phyloP scores from a whole-genome alignment of 2,888 invertebrate species.

The Magallana nippona region DNA sequence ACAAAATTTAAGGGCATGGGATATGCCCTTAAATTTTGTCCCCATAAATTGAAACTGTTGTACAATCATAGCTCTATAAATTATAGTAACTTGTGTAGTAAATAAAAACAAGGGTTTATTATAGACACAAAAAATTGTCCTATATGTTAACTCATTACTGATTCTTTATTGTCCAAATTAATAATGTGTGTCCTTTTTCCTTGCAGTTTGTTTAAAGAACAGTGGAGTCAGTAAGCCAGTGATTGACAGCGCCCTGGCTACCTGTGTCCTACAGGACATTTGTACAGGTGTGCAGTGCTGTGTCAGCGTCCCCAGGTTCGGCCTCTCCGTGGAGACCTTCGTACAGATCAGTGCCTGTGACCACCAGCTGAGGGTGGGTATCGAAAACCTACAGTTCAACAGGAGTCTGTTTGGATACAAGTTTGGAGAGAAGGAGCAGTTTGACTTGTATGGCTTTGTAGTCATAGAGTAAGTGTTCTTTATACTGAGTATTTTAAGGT shows the following conservation, averaged over 20 bases:
- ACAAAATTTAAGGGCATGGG: too few relatives aligned
- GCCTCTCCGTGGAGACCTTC: conserved; percentile 45
- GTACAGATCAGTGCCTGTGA: conserved; percentile 53
- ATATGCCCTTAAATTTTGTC: too few relatives aligned
- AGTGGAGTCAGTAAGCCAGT: conserved; percentile 10
- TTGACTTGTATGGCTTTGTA: conserved; percentile 53
- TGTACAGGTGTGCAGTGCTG: conserved; percentile 50
- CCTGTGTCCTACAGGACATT: conserved; percentile 49
- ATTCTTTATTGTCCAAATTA: neutral
- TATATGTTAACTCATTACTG: too few relatives aligned
- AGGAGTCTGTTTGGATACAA: conserved; percentile 51
- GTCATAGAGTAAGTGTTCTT: conserved; percentile 55
- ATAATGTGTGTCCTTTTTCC: neutral
- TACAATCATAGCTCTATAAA: too few relatives aligned
- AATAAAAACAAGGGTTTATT: too few relatives aligned
- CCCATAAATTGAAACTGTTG: too few relatives aligned
- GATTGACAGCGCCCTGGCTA: neutral
- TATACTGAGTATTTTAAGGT: too few relatives aligned
- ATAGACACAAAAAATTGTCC: too few relatives aligned
- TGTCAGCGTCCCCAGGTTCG: conserved; percentile 35
- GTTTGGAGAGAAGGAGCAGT: conserved; percentile 53
- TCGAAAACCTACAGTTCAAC: conserved; percentile 51
- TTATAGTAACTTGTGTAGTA: too few relatives aligned
- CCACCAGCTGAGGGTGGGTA: conserved; percentile 49
- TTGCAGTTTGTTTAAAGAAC: conserved; percentile 30